Evolutionary conservation across 2,797 vertebrate genomes (phyloP).

Genomic region (Cephalopachus bancanus): DNA sequence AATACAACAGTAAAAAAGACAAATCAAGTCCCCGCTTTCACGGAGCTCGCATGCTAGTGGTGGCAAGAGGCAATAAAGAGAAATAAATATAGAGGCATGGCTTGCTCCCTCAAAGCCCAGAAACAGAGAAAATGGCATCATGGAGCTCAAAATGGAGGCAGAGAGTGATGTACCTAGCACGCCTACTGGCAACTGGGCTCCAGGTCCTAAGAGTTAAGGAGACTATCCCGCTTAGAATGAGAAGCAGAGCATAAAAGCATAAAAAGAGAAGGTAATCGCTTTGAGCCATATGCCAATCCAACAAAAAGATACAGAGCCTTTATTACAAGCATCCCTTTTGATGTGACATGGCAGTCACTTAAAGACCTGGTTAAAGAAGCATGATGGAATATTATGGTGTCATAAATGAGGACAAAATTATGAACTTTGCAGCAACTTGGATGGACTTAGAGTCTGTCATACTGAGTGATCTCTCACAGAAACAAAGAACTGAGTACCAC

Average conservation of each 20-base stretch:
- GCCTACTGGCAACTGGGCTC: too few species aligned
- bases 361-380: conserved; percentile 99
- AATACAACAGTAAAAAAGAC: not conserved
- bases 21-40: not conserved
- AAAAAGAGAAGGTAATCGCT: conserved; percentile 95
- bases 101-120: too few species aligned
- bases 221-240: conserved; percentile 93
- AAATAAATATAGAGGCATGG: not conserved
- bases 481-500: too few species aligned
- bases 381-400: too few species aligned
- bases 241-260: conserved; percentile 94
- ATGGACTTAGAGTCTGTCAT: too few species aligned
- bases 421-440: too few species aligned
- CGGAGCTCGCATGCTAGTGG: not conserved
- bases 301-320: conserved; percentile 95
- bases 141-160: too few species aligned
- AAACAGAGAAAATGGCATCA: too few species aligned
- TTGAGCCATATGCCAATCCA: conserved; percentile 93
- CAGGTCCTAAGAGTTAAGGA: conserved; percentile 88
- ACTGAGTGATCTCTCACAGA: too few species aligned
- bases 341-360: conserved; percentile 98
- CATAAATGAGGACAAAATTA: too few species aligned
- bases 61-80: not conserved
- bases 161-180: too few species aligned
- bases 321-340: conserved; percentile 99